Evolutionary conservation across 2,113 vertebrate species (phyloP).

Genomic region (Sceloporus undulatus): DNA sequence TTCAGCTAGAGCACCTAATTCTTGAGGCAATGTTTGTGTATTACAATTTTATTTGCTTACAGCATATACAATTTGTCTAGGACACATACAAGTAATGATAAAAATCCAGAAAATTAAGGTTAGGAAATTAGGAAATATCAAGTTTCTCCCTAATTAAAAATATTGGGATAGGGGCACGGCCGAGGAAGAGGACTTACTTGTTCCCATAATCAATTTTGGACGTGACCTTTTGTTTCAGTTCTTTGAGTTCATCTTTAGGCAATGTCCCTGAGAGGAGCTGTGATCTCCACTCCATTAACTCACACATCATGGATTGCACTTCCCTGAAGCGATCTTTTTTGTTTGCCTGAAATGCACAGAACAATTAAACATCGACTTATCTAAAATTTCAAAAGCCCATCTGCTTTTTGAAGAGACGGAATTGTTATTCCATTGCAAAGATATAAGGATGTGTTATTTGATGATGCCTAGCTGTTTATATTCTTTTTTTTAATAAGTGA

Average conservation of each 20-base stretch:
- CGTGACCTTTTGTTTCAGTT: constrained; percentile 98
- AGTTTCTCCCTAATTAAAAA: too few relatives aligned
- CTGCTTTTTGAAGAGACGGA: background rate
- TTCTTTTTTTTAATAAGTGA: too few relatives aligned
- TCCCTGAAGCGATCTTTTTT: constrained; percentile 85
- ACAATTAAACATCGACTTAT: background rate
- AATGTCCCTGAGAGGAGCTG: constrained; percentile 96
- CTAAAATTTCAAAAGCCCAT: background rate
- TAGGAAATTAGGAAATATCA: background rate
- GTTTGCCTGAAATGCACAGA: constrained; percentile 77
- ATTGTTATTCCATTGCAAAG: background rate
- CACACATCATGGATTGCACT: constrained; percentile 93
- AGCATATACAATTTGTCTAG: background rate
- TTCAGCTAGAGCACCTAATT: background rate
- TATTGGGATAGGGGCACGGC: background rate
- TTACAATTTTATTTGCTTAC: background rate
- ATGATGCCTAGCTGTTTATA: too few relatives aligned
- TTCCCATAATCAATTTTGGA: constrained; percentile 98
- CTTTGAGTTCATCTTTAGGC: constrained; percentile 96
- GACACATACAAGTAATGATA: background rate
- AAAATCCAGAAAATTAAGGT: background rate
- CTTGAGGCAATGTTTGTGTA: too few relatives aligned
- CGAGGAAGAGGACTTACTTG: constrained; percentile 80
- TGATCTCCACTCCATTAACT: constrained; percentile 97
- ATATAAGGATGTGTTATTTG: too few relatives aligned